Base-by-base conservation (phyloP, 2,888 invertebrate species). In the Aromia moschata region DNA sequence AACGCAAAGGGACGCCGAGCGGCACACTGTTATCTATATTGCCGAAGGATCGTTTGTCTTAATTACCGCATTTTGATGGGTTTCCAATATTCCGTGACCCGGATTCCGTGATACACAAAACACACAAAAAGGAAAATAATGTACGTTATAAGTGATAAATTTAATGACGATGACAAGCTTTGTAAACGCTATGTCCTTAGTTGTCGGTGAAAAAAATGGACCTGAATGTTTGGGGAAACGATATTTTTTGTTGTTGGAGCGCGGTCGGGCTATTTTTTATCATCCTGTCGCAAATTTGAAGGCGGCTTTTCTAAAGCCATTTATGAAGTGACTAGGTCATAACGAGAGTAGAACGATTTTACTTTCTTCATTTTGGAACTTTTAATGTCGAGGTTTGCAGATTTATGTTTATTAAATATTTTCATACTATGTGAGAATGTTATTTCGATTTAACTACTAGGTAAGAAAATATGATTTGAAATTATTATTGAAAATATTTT, bases 41-140 rank as follows among this genome's bases (percentile, higher is more conserved):
- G 37, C 36, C 18, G 10, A 18, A 12, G 37, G 9, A 47, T 38
- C 49, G 49, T 38, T 38, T 30, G 49, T 49, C 49, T 49, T 38
- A 49, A 49, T 49, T 49, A 49, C 30, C 38, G 9, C 20, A 15
- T 49, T 49, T 49, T 49, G 49, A 38, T 38, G 38, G 37, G 14
- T 49, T 25, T 33, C 49, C 49, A 30, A 49, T 49, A 49, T 49
- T 16, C 20, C n/a, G n/a, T 5, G 49, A 38, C 20, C 20, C 17
- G 38, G 16, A 49, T 49, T 37, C 18, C 20, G 14, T n/a, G 16
- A 38, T 38, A 18, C 4, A 38, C 49, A 16, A 38, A 20, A 7
- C 14, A 30, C n/a, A 38, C 25, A 20, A 49, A 49, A 49, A 11
- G 11, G 11, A 30, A 49, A 38, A 17, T 15, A 47, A 40, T 14